Evolutionary conservation across 92 coral and sea anemone genomes (phyloP), one percentile per base, ranked within the genome.

Genomic region (Parazoanthus darwini): DNA sequence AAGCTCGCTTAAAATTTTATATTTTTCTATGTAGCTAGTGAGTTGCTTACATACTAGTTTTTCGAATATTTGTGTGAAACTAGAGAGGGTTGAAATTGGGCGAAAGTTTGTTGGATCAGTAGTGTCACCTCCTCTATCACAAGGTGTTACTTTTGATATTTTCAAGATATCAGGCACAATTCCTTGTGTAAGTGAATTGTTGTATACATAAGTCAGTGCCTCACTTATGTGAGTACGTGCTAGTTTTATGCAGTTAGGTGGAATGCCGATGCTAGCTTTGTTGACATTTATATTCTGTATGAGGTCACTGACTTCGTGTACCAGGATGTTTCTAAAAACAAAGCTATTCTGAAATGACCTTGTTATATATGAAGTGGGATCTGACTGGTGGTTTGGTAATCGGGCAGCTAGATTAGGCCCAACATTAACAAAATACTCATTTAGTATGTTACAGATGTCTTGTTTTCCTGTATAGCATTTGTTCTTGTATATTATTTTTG

Each of bases 201-300:
- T 71, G 67, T 36, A 54, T 4, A 81, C 67, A 56, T 9, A 59
- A 15, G 67, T 59, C 67, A 20, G 11, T 59, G 54, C 48, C 48
- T 44, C 48, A 44, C 48, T 44, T 44, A 44, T 44, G 48, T 44
- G 48, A 44, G 63, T 16, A 46, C 29, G 43, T 18, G 93, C 91
- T 39, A 88, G 73, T 85, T 91, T 91, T 18, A 91, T 79, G 50
- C 88, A 87, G 66, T 29, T 68, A 33, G 26, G 38, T 37, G 91
- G 87, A 70, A 85, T 38, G 18, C 89, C 87, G 54, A 91, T 91
- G 8, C 68, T 43, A 20, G 88, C 65, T 88, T 88, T 82, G 85
- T 77, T 88, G 48, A 75, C 38, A 3, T 91, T 88, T 29, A 88
- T 39, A 8, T 76, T 80, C 43, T 26, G 10, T 43, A 86, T 87